Evolutionary conservation across 2,888 invertebrate genomes (phyloP), one percentile per base, ranked within the genome.

Genomic region (Lagria hirta): DNA sequence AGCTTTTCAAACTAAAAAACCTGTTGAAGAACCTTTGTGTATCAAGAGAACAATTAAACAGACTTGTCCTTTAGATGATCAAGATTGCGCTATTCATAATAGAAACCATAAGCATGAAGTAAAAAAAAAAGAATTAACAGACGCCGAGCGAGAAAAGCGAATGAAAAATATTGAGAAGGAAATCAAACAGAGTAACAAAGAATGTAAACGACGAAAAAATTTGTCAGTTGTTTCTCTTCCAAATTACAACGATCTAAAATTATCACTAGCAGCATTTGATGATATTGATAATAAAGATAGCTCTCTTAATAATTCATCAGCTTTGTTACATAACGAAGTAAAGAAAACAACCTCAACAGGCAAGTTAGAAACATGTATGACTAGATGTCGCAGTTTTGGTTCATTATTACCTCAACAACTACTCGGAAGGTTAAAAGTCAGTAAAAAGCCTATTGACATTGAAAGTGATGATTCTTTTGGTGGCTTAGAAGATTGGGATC

Each of bases 161-260:
- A 47, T 46, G 11, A 44, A 45, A 16, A 52, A 52, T 35, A 22
- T 22, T 16, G 37, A 51, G 21, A 41, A 51, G 4, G 32, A 49
- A 10, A 40, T 47, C 6, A 63, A 64, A 27, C 61, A 60, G 41
- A 43, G 46, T 1, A 40, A 46, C 6, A 63, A 64, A 27, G 61
- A 60, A 42, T 42, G 46, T 1, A 69, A 69, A 54, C 63, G 72
- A 51, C 65, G 64, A 42, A 77, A 76, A 60, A 75, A 73, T 54
- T 63, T 69, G 36, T 77, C 77, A 29, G 74, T 76, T 2, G 70
- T 74, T 37, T 78, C 77, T 10, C 59, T 78, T 40, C 78, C 78
- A 8, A 76, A 76, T 62, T 76, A 76, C 61, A 73, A 66, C 52
- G 76, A 77, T 51, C 60, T 76, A 28, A 70, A 70, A 57, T 55